These are phyloP conservation scores for Plebejus argus DNA, from an alignment of 2,888 invertebrate species.

Conservation along the genomic window DNA sequence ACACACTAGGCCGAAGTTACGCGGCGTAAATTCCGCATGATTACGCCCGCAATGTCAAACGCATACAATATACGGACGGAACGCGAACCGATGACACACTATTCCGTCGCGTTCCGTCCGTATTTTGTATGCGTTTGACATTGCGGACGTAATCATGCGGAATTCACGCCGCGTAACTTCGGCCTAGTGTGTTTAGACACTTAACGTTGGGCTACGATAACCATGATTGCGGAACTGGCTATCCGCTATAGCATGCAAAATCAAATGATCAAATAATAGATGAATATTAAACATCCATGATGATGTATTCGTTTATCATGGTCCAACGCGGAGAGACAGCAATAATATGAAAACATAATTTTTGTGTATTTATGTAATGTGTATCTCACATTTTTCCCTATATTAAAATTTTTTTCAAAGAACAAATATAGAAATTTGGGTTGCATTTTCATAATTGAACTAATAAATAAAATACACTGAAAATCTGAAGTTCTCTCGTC, in stretches of 20 bases:
- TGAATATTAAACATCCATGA: neutral
- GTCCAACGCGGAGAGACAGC: neutral
- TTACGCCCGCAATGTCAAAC: no score
- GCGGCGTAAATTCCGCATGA: no score
- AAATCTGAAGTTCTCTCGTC: neutral
- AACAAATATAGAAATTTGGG: neutral
- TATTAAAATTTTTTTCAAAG: neutral
- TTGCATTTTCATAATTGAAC: neutral
- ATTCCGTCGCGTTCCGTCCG: no score
- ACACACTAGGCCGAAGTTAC: no score
- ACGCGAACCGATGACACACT: no score
- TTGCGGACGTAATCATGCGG: no score
- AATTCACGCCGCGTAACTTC: no score
- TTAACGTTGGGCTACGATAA: neutral
- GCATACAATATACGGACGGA: no score
- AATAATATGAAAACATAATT: neutral
- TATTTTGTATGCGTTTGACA: no score
- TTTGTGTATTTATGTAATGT: neutral
- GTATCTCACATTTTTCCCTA: neutral
- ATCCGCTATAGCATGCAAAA: neutral
- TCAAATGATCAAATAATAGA: neutral
- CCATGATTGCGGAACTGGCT: neutral
- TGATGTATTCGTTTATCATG: neutral
- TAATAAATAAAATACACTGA: neutral
- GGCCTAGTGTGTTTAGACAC: no score